Percentiles rank a stretch among this genome's conserved stretches.
These are phyloP conservation scores for Triplophysa rosa DNA, from an alignment of 2,113 vertebrate species.

Conservation along the genomic window DNA sequence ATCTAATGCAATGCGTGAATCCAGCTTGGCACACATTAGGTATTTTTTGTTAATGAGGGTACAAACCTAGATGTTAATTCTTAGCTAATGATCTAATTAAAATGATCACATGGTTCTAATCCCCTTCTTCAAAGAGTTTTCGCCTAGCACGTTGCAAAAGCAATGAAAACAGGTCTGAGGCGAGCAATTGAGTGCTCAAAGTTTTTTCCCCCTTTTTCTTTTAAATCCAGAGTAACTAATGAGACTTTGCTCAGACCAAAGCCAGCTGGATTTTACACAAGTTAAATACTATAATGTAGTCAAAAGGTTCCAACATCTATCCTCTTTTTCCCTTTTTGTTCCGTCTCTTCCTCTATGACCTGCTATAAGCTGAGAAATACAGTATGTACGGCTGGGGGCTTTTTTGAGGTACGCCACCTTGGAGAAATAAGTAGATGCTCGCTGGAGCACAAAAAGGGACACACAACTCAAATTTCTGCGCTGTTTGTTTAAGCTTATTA, in stretches of 20 bases:
- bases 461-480: conserved; percentile 52
- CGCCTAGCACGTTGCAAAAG: conserved; percentile 59
- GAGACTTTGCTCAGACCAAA: conserved; percentile 62
- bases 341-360: conserved; percentile 20
- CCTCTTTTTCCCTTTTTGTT: conserved; percentile 11
- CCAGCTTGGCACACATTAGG: conserved; percentile 61
- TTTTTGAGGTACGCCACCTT: conserved; percentile 49
- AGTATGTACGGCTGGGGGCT: conserved; percentile 15
- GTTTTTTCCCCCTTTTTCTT: conserved; percentile 56
- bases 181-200: conserved; percentile 60
- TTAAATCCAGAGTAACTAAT: conserved; percentile 65
- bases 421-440: conserved; percentile 63
- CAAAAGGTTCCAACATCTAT: conserved; percentile 58
- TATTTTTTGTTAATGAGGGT: conserved; percentile 71
- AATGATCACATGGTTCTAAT: conserved; percentile 77
- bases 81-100: conserved; percentile 77
- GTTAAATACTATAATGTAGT: conserved; percentile 59
- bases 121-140: conserved; percentile 69
- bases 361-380: conserved; percentile 40
- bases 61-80: conserved; percentile 74
- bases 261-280: conserved; percentile 64
- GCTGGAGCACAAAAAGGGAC: conserved; percentile 48
- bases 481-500: conserved; percentile 71
- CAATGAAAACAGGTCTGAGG: conserved; percentile 67
- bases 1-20: conserved; percentile 57